These are phyloP conservation scores for Drusus annulatus DNA, from an alignment of 1,140 invertebrate genomes.

Conservation along the genomic window DNA sequence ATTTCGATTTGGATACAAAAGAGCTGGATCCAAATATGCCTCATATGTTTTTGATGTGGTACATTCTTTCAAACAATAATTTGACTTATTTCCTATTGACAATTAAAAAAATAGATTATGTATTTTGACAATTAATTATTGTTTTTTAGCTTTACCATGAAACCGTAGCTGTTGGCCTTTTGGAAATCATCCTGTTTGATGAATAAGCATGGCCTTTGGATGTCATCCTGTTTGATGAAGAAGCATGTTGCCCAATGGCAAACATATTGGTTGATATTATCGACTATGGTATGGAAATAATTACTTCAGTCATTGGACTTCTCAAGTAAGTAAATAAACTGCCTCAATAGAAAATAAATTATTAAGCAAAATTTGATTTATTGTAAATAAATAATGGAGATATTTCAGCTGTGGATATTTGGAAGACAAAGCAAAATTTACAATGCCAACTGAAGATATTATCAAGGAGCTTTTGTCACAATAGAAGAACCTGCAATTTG, in stretches of 20 bases:
- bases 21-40: slow-evolving; percentile 74
- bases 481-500: slow-evolving; percentile 77
- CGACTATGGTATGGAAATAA: slow-evolving; percentile 78
- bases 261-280: slow-evolving; percentile 81
- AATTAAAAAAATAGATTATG: no score
- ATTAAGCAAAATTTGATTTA: no score
- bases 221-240: no score
- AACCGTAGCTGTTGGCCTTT: slow-evolving; percentile 76
- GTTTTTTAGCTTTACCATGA: slow-evolving; percentile 78
- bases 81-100: no score
- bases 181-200: slow-evolving; percentile 85
- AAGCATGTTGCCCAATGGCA: slow-evolving; percentile 78
- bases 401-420: slow-evolving; percentile 64
- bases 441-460: slow-evolving; percentile 68
- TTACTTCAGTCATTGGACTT: slow-evolving; percentile 72
- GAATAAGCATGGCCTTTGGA: no score
- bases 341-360: no score
- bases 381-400: no score
- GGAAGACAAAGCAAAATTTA: slow-evolving; percentile 59
- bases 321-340: slow-evolving; percentile 61
- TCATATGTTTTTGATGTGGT: slow-evolving; percentile 80
- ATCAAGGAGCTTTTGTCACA: slow-evolving; percentile 76
- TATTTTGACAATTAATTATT: no score
- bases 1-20: slow-evolving; percentile 84
- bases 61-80: slow-evolving; percentile 49